These are phyloP conservation scores for Dryobota labecula DNA, from an alignment of 2,888 invertebrate species.

Conservation along the genomic window DNA sequence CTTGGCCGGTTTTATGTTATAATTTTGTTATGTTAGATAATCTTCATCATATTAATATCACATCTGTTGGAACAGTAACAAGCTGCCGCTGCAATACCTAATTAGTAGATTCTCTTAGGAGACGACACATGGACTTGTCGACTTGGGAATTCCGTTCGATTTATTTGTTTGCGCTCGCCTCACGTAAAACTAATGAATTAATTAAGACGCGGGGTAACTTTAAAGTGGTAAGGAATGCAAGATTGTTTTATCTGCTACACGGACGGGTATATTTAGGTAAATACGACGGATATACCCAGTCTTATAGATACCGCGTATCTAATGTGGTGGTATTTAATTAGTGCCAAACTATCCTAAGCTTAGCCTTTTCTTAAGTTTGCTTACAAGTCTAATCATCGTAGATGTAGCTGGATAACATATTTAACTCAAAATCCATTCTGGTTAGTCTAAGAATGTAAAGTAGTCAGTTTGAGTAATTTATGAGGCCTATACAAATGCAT, in stretches of 20 bases:
- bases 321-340: background rate
- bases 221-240: constrained; percentile 38
- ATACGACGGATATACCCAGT: background rate
- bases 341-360: background rate
- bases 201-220: constrained; percentile 39
- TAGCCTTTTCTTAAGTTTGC: background rate
- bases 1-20: too few species aligned
- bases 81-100: background rate
- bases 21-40: too few species aligned
- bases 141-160: constrained; percentile 34
- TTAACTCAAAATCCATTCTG: too few species aligned
- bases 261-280: constrained; percentile 1
- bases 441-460: too few species aligned
- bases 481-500: too few species aligned
- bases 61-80: too few species aligned
- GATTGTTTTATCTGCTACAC: constrained; percentile 33
- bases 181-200: constrained; percentile 43
- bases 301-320: background rate
- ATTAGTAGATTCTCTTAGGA: constrained; percentile 22
- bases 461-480: too few species aligned
- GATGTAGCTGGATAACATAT: background rate
- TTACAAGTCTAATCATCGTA: background rate
- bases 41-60: too few species aligned
- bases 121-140: constrained; percentile 2
- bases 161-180: constrained; percentile 31